Evolutionary conservation across 2,888 invertebrate species (phyloP).

Genomic region (Caenorhabditis uteleia): DNA sequence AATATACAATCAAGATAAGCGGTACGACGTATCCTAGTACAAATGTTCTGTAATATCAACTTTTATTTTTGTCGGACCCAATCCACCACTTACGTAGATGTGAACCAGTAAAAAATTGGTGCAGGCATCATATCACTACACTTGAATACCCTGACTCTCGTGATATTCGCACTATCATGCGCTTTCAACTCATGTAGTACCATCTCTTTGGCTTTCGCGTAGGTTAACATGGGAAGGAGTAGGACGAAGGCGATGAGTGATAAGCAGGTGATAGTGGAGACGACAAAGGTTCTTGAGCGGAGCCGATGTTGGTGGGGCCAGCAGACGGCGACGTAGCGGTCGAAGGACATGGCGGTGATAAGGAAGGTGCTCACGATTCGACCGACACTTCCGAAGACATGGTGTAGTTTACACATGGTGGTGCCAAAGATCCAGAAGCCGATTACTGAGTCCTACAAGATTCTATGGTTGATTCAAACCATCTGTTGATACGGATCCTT

Average conservation of each 20-base stretch:
- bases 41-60: slow-evolving; percentile 55
- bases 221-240: slow-evolving; percentile 63
- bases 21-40: slow-evolving; percentile 66
- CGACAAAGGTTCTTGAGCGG: slow-evolving; percentile 60
- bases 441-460: slow-evolving; percentile 60
- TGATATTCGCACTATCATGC: slow-evolving; percentile 52
- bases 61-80: not conserved
- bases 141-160: slow-evolving; percentile 63
- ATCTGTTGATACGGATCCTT: not conserved
- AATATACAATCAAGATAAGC: slow-evolving; percentile 61
- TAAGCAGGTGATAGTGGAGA: slow-evolving; percentile 55
- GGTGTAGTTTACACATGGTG: slow-evolving; percentile 62
- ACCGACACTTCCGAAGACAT: slow-evolving; percentile 63
- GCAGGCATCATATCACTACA: slow-evolving; percentile 64
- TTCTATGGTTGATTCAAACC: not conserved
- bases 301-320: slow-evolving; percentile 58
- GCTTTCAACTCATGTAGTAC: slow-evolving; percentile 46
- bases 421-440: slow-evolving; percentile 69
- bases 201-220: slow-evolving; percentile 53
- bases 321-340: slow-evolving; percentile 67
- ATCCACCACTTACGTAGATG: slow-evolving; percentile 46
- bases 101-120: slow-evolving; percentile 65
- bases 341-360: slow-evolving; percentile 68
- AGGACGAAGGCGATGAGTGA: slow-evolving; percentile 60
- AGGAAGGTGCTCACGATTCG: slow-evolving; percentile 66